A percentile compares a stretch with the other conserved stretches of the same genome.
These are phyloP conservation scores for Nothocercus julius DNA, from an alignment of 2,113 vertebrate species.

Conservation along the genomic window DNA sequence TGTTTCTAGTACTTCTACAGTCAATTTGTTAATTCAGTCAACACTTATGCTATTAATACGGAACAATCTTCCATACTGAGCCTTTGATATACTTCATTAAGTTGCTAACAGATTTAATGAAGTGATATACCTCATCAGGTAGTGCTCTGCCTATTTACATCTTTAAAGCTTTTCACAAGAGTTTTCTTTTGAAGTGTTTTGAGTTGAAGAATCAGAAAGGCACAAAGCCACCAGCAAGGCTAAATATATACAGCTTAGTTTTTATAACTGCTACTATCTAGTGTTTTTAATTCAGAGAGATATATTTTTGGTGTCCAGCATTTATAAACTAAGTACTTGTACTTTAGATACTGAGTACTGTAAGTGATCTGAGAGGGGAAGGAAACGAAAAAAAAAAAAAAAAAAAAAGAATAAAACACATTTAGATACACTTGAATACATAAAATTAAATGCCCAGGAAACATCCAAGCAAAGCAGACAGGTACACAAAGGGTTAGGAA, in stretches of 20 bases:
- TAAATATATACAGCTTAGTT: background rate
- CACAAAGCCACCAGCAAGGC: background rate
- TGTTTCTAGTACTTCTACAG: background rate
- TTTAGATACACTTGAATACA: background rate
- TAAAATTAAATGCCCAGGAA: background rate
- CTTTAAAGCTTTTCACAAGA: background rate
- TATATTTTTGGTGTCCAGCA: background rate
- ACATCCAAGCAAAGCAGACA: background rate
- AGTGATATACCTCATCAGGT: background rate
- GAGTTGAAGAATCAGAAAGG: background rate
- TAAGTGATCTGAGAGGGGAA: background rate
- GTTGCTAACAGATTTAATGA: slow-evolving; percentile 12
- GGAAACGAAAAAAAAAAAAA: background rate
- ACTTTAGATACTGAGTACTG: background rate
- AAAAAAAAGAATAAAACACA: background rate
- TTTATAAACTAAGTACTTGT: background rate
- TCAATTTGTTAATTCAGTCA: slow-evolving; percentile 44
- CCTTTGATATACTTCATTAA: slow-evolving; percentile 7
- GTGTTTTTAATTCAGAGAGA: background rate
- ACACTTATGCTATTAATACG: background rate
- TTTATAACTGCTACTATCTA: background rate
- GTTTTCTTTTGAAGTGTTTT: background rate
- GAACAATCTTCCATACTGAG: slow-evolving; percentile 22
- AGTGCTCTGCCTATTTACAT: background rate
- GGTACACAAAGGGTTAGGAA: background rate